Evolutionary conservation across 2,113 vertebrate genomes (phyloP).

Genomic region (Sapayoa aenigma): DNA sequence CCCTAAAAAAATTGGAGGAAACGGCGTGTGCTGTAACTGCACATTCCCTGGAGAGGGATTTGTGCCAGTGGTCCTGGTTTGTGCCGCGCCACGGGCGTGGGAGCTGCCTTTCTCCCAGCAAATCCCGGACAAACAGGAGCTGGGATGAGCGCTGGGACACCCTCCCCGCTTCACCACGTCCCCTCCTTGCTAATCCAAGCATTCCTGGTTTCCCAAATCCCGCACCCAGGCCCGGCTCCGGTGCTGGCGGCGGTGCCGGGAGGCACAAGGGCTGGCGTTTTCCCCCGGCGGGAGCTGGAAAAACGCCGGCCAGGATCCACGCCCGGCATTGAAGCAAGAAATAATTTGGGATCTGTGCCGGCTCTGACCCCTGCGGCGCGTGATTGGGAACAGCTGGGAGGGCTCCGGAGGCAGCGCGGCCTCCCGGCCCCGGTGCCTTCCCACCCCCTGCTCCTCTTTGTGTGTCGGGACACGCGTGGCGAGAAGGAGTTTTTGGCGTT

Average conservation of each 20-base stretch:
- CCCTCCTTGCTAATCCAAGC: background rate
- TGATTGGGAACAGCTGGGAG: conserved; percentile 35
- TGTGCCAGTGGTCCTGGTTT: background rate
- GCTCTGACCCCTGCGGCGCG: conserved; percentile 26
- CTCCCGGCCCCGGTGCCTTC: background rate
- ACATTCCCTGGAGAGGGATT: too few relatives aligned
- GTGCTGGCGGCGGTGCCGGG: background rate
- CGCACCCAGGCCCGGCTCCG: background rate
- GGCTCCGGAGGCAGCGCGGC: background rate
- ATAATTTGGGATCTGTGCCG: conserved; percentile 23
- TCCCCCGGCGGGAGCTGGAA: background rate
- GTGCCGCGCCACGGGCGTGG: fast-evolving
- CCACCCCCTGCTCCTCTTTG: background rate
- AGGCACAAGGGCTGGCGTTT: background rate
- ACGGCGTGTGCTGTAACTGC: background rate
- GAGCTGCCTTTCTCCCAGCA: background rate
- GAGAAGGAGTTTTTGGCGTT: background rate
- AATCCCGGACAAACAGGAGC: background rate
- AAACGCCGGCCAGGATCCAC: background rate
- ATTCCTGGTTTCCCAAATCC: background rate
- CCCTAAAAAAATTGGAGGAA: background rate
- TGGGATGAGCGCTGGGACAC: fast-evolving
- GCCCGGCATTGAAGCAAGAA: background rate
- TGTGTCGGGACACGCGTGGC: background rate
- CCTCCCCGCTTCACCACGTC: fast-evolving